A percentile compares a stretch with the other conserved stretches of the same genome.
Conservation (phyloP, 2,113 vertebrate species). For the Pteronura brasiliensis region DNA sequence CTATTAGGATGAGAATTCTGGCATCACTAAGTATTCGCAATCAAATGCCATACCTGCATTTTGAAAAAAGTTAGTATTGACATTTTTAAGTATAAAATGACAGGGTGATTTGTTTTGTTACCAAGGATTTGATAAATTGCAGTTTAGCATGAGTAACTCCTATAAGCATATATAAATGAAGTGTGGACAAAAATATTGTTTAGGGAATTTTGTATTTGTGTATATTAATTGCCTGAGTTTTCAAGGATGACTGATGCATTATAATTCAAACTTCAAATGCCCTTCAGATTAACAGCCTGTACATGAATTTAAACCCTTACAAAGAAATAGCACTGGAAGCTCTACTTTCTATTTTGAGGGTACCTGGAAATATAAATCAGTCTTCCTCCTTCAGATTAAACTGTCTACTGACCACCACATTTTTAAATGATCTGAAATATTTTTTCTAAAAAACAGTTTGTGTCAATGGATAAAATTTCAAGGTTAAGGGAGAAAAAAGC, state of each 20-base stretch:
- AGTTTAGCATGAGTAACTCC: slow-evolving; percentile 70
- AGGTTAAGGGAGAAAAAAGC: background rate
- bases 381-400: background rate
- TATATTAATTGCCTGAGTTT: slow-evolving; percentile 28
- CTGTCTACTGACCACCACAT: background rate
- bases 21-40: slow-evolving; percentile 6
- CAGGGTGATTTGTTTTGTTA: slow-evolving; percentile 58
- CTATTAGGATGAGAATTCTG: background rate
- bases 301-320: slow-evolving; percentile 34
- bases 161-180: slow-evolving; percentile 68
- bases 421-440: background rate
- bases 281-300: slow-evolving; percentile 48
- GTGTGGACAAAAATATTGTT: slow-evolving; percentile 68
- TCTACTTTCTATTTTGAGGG: background rate
- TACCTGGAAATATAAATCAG: background rate
- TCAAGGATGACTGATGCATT: slow-evolving; percentile 64
- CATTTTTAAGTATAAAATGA: slow-evolving; percentile 47
- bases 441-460: background rate
- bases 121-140: slow-evolving; percentile 43
- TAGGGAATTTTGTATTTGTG: slow-evolving; percentile 62
- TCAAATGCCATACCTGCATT: background rate
- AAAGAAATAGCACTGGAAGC: slow-evolving; percentile 11
- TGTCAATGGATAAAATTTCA: background rate
- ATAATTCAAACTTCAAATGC: slow-evolving; percentile 41
- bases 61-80: slow-evolving; percentile 29